Evolutionary conservation across 2,113 vertebrate species (phyloP), one percentile per base, ranked within the genome.

Genomic region (Australoheros scitulus): DNA sequence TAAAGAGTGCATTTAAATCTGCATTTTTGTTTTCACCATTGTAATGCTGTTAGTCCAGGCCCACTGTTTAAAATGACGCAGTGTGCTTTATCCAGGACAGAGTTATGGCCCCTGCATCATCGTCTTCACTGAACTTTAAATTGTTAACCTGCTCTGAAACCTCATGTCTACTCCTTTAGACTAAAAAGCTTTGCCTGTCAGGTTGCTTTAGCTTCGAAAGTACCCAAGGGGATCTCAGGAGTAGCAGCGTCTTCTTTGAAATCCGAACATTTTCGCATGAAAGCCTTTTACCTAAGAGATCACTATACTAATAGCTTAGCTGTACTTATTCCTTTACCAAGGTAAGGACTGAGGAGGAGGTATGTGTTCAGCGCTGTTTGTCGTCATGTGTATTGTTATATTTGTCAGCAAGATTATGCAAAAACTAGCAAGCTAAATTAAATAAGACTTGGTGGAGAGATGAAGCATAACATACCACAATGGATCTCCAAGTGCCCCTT

Each of bases 91-190:
- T 57, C 14, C 2, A 36, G 50, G 47, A 55, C 50, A 57, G 74
- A 64, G 29, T 68, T 60, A 32, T 1, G 1, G 34, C 50, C 29
- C 6, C 34, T 43, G 29, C 60, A 55, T 47, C 47, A 72, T 72
- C 47, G 3, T 72, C 32, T 72, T 72, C 26, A 55, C 47, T 72
- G 47, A 72, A 72, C 68, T 74, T 76, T 77, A 43, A 61, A n/a
- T 64, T 60, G 68, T 55, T 72, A 55, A 72, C 82, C 85, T 76
- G 58, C 20, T 3, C 38, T 65, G 18, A 72, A 55, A 61, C 79
- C 70, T 82, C 8, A 7, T 55, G 61, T 80, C 57, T 68, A 43
- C 32, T 76, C 36, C 70, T 64, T 76, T 24, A 85, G 47, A 63
- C 68, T 43, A 11, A 47, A 55, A 24, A 20, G 41, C n/a, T 79